These are phyloP conservation scores for Felis catus DNA, from an alignment of 2,113 vertebrate genomes.

Conservation along the genomic window F.catus_Fca126_mat1.0 CM031411.1:91202001-91202500, in stretches of 20 bases:
- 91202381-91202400: neutral
- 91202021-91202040: conserved; percentile 60
- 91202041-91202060: conserved; percentile 67
- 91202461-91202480: neutral
- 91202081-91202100: conserved; percentile 25
- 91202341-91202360: neutral
- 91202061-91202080: neutral
- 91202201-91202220: neutral
- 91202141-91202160: neutral
- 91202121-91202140: neutral
- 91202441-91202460: conserved; percentile 1
- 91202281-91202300: neutral
- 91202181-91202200: neutral
- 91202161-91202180: neutral
- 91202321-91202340: neutral
- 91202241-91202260: neutral
- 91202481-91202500: neutral
- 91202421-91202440: neutral
- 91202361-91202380: neutral
- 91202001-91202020: conserved; percentile 75
- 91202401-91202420: neutral
- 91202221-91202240: neutral
- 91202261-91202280: neutral
- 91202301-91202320: neutral
- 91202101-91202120: neutral